Evolutionary conservation across 2,888 invertebrate genomes (phyloP).

Genomic region (Drosophila diplacantha): DNA sequence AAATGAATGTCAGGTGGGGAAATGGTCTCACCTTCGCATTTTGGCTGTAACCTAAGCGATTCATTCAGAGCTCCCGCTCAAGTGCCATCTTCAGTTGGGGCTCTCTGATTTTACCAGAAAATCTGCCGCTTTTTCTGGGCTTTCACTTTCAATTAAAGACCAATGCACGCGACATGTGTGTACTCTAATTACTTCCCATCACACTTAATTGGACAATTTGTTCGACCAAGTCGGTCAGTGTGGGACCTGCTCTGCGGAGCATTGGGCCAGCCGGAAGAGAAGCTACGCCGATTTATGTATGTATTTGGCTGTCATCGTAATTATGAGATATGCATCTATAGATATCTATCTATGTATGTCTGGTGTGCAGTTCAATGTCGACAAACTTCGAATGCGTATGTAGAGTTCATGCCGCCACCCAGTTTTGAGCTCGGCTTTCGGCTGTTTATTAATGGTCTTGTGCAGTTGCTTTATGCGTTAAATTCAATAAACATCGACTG

Average conservation of each 20-base stretch:
- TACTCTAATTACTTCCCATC: conserved; percentile 42
- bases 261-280: conserved; percentile 38
- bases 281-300: conserved; percentile 17
- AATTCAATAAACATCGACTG: conserved; percentile 58
- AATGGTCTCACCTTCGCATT: conserved; percentile 15
- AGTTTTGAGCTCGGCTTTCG: conserved; percentile 26
- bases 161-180: conserved; percentile 33
- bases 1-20: conserved; percentile 34
- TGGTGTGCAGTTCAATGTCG: conserved; percentile 61
- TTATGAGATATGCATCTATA: conserved; percentile 33
- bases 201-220: conserved; percentile 48
- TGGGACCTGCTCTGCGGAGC: conserved; percentile 7
- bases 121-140: conserved; percentile 16
- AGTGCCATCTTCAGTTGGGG: conserved; percentile 1
- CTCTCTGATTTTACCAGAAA: not conserved
- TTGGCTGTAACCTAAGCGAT: not conserved
- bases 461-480: conserved; percentile 56
- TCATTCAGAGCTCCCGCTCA: conserved; percentile 6
- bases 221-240: conserved; percentile 2
- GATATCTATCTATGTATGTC: too few relatives aligned
- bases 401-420: conserved; percentile 42
- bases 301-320: conserved; percentile 25
- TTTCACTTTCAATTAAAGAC: conserved; percentile 51
- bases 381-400: conserved; percentile 19
- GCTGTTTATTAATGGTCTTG: conserved; percentile 51